phyloP scores from a whole-genome alignment of 2,888 invertebrate species.

The Apamea anceps region DNA sequence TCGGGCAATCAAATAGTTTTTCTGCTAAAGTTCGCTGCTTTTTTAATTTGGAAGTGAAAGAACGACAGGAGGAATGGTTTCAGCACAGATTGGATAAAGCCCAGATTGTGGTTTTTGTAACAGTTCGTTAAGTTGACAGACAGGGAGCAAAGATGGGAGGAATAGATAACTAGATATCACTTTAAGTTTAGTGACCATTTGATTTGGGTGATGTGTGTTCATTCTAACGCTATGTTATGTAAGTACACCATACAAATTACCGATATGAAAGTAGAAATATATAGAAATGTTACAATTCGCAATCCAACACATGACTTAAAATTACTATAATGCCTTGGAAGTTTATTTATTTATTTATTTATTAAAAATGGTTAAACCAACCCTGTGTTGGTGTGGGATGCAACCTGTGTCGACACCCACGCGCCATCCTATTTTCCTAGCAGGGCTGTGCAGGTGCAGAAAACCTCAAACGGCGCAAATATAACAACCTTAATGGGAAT shows the following conservation, averaged over 20 bases:
- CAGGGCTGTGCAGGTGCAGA: no score
- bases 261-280: no score
- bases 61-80: conserved; percentile 67
- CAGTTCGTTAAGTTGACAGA: conserved; percentile 53
- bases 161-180: conserved; percentile 10
- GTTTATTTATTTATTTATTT: no score
- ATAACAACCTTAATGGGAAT: no score
- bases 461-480: no score
- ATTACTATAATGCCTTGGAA: neutral
- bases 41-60: conserved; percentile 73
- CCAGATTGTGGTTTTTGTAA: conserved; percentile 60
- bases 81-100: conserved; percentile 65
- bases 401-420: no score
- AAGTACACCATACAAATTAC: no score
- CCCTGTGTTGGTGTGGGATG: no score
- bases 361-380: no score
- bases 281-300: neutral
- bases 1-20: conserved; percentile 81
- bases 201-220: neutral
- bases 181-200: neutral
- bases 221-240: neutral
- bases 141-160: conserved; percentile 23
- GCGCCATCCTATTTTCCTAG: no score
- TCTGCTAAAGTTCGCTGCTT: conserved; percentile 75
- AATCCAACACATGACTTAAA: neutral